phyloP scores from a whole-genome alignment of 1,140 invertebrate species.

The Palaemon carinicauda region DNA sequence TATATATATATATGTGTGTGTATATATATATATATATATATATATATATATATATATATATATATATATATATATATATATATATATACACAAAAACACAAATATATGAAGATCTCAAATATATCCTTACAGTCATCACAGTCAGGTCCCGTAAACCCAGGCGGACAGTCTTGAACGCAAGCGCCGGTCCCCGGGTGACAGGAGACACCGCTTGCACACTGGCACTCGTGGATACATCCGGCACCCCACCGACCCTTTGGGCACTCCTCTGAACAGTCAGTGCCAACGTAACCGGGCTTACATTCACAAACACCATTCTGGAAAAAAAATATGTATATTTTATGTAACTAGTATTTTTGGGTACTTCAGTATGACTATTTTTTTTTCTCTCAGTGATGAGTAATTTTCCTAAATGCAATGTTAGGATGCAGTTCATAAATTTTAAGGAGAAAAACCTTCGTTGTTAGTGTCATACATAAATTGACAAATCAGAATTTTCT shows the following conservation, averaged over 20 bases:
- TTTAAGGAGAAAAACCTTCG: too few relatives aligned
- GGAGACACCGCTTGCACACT: constrained; percentile 76
- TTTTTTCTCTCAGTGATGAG: too few relatives aligned
- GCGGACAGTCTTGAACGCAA: constrained; percentile 77
- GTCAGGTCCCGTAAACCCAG: constrained; percentile 70
- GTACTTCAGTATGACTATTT: too few relatives aligned
- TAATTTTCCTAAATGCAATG: too few relatives aligned
- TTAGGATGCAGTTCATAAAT: too few relatives aligned
- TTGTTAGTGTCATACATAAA: too few relatives aligned
- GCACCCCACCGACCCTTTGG: constrained; percentile 76
- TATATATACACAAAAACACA: not conserved
- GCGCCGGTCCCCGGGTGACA: constrained; percentile 79
- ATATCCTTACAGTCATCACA: constrained; percentile 63
- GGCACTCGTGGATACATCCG: constrained; percentile 75
- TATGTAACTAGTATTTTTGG: too few relatives aligned
- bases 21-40: constrained; percentile 22
- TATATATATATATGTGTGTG: constrained; percentile 5
- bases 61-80: constrained; percentile 16
- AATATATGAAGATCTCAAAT: not conserved
- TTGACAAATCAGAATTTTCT: too few relatives aligned
- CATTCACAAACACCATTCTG: constrained; percentile 82
- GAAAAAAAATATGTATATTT: not conserved
- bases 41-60: constrained; percentile 15
- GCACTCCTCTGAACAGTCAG: constrained; percentile 75
- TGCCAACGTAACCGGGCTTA: constrained; percentile 83